Conservation (phyloP, 1,140 invertebrate genomes). For the Frieseomelitta varia region DNA sequence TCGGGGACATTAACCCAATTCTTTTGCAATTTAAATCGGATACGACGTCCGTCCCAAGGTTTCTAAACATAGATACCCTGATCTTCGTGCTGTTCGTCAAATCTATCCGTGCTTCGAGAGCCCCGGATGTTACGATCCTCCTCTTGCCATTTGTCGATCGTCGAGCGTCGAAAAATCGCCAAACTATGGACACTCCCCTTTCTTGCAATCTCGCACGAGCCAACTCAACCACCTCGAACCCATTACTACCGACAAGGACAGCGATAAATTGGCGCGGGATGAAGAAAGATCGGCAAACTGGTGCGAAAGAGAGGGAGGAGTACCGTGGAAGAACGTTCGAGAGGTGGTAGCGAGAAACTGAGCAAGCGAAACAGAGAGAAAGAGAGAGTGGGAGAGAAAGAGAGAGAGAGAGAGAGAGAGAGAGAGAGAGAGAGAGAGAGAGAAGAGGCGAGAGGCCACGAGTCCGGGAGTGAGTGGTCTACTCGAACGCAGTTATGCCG, state of each 20-base stretch:
- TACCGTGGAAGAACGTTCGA: constrained; percentile 13
- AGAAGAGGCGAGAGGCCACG: constrained; percentile 38
- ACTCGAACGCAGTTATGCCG: constrained; percentile 78
- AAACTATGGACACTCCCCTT: background rate
- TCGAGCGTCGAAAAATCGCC: background rate
- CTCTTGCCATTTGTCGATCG: background rate
- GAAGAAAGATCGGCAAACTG: background rate
- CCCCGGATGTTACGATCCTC: background rate
- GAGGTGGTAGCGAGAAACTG: background rate
- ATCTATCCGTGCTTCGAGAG: too few species aligned
- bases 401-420: background rate
- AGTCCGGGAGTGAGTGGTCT: constrained; percentile 66
- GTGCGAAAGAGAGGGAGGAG: constrained; percentile 44
- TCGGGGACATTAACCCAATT: too few species aligned
- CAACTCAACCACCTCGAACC: background rate
- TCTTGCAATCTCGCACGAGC: background rate
- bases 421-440: background rate
- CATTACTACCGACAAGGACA: constrained; percentile 10
- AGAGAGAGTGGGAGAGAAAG: constrained; percentile 6
- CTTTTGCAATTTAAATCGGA: too few species aligned
- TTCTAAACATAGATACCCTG: too few species aligned
- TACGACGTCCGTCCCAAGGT: too few species aligned
- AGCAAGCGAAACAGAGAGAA: background rate
- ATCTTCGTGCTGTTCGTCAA: too few species aligned
- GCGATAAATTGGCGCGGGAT: background rate